Conservation (phyloP, 2,113 vertebrate genomes). For the Thymallus thymallus region DNA sequence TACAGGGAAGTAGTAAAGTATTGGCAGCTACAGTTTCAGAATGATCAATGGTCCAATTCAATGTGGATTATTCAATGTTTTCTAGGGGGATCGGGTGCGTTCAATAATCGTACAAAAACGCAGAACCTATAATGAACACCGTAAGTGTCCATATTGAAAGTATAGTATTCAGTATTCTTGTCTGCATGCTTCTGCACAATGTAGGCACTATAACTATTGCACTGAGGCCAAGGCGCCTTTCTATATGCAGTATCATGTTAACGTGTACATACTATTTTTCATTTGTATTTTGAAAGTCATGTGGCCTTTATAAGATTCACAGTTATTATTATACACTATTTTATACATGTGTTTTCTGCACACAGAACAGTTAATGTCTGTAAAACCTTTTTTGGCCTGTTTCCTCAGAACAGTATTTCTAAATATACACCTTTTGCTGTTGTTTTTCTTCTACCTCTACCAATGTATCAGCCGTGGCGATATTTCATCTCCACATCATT, state of each 20-base stretch:
- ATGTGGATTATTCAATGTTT: neutral
- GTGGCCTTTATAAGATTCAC: constrained; percentile 50
- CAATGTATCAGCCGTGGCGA: constrained; percentile 47
- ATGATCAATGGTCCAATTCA: neutral
- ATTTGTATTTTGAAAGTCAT: constrained; percentile 24
- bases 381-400: constrained; percentile 41
- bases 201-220: constrained; percentile 28
- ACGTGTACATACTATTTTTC: constrained; percentile 54
- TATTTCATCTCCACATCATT: constrained; percentile 58
- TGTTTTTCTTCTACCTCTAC: constrained; percentile 40
- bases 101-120: neutral
- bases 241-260: constrained; percentile 69
- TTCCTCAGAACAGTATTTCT: constrained; percentile 19
- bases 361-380: constrained; percentile 55
- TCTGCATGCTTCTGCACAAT: constrained; percentile 7
- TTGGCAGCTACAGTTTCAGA: constrained; percentile 54
- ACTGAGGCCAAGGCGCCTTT: constrained; percentile 42
- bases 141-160: neutral
- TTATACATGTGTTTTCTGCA: constrained; percentile 63
- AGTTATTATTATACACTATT: constrained; percentile 39
- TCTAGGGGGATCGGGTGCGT: constrained; percentile 13
- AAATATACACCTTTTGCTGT: constrained; percentile 39
- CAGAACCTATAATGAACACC: constrained; percentile 2
- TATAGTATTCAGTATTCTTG: neutral
- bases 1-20: constrained; percentile 47